Evolutionary conservation across 2,113 vertebrate genomes (phyloP), one percentile per base, ranked within the genome.

Genomic region (Lynx canadensis): DNA sequence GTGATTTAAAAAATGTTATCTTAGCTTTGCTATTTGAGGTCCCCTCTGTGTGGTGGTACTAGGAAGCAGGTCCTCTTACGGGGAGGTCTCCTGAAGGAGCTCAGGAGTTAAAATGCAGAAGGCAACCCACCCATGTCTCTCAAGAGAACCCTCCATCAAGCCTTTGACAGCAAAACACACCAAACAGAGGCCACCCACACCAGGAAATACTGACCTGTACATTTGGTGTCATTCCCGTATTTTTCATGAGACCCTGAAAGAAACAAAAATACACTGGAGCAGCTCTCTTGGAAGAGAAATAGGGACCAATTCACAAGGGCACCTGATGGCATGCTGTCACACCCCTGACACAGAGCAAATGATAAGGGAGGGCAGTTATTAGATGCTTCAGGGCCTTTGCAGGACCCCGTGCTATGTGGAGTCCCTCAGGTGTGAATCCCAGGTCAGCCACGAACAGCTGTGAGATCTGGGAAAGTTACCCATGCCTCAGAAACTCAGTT

Each of bases 171-270:
- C 12, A 41, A 25, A 15, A 81, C 19, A 21, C 36, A 25, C 74
- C 41, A 25, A 78, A 71, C 25, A 45, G n/a, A 57, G 48, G 3
- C 33, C 3, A 1, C 33, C 14, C 48, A 57, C 11, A 7, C 63
- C 73, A 21, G 12, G 73, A 52, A 29, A 79, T 41, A 90, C 97
- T 98, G 96, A 99, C 99, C 98, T 12, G 95, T 74, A 0, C 52
- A 48, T 93, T 94, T 95, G 81, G 10, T 0, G 52, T 3, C 80
- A 16, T 31, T 31, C 23, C 2, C 83, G 1, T 13, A 25, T 12
- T 98, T 98, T 68, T 97, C 36, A 69, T 0, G 74, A 69, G 13
- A 89, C 7, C 12, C 99, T 99, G 94, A 18, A 97, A 97, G n/a
- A 79, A 60, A 97, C 94, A 85, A n/a, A 86, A 7, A 97, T 12